These are phyloP conservation scores for Callocephalon fimbriatum DNA, from an alignment of 2,113 vertebrate species.

Conservation along the genomic window DNA sequence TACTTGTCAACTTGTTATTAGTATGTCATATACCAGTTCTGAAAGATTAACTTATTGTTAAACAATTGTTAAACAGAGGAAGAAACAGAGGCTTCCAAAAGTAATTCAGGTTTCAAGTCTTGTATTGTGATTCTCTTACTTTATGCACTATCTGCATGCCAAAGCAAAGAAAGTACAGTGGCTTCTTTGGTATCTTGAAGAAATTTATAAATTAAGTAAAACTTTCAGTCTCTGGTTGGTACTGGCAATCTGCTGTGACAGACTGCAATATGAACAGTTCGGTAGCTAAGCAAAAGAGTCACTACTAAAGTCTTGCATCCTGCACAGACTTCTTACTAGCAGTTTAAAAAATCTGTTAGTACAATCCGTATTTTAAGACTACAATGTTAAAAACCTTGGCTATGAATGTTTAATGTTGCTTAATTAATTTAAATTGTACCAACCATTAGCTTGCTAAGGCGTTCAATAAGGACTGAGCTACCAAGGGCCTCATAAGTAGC, in stretches of 20 bases:
- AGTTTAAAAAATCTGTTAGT: neutral
- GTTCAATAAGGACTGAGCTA: neutral
- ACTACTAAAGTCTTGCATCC: neutral
- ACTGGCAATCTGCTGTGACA: neutral
- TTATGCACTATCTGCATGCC: neutral
- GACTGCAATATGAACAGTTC: neutral
- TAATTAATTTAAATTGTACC: slow-evolving; percentile 53
- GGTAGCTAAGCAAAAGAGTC: neutral
- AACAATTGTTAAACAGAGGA: neutral
- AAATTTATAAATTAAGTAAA: neutral
- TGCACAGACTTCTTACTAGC: neutral
- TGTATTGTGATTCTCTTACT: neutral
- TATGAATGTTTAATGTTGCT: slow-evolving; percentile 46
- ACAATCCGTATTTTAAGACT: neutral
- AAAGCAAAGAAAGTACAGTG: neutral
- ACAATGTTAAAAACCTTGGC: neutral
- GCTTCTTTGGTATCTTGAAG: neutral
- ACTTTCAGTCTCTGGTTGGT: neutral
- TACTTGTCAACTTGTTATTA: neutral
- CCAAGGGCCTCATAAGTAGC: neutral
- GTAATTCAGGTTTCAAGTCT: neutral
- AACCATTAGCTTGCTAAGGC: neutral
- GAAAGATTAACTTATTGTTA: neutral
- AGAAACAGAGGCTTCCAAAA: neutral
- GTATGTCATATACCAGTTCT: neutral